A percentile compares a stretch with the other conserved stretches of the same genome.
Conservation (phyloP, 2,888 invertebrate genomes). For the Amitus sp. region DNA sequence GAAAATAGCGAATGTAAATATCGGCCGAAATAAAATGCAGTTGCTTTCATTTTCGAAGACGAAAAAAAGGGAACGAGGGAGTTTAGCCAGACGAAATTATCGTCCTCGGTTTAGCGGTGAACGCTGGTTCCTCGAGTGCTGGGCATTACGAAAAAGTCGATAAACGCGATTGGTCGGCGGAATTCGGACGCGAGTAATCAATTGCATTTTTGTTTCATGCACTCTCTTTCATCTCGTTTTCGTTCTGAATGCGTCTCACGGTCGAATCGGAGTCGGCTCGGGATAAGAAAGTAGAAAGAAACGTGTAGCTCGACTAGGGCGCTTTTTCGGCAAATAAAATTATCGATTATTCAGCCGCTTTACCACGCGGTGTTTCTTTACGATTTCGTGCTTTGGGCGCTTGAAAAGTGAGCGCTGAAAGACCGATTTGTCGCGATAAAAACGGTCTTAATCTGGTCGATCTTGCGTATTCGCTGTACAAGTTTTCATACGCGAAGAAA, state of each 20-base stretch:
- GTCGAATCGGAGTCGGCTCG: conserved; percentile 7
- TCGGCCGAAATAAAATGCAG: no score
- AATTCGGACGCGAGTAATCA: conserved; percentile 18
- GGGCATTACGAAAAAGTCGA: background rate
- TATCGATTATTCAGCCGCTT: background rate
- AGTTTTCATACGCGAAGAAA: conserved; percentile 2
- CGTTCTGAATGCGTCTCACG: conserved; percentile 15
- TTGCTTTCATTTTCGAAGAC: no score
- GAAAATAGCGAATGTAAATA: no score
- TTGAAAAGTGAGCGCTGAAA: no score
- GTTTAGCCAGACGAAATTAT: no score
- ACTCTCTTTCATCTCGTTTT: conserved; percentile 21
- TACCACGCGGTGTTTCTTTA: no score
- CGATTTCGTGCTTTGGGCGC: no score
- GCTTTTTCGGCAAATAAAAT: conserved; percentile 4
- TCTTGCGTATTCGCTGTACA: background rate
- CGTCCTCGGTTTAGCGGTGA: no score
- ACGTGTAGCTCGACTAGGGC: conserved; percentile 5
- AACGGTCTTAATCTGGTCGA: background rate
- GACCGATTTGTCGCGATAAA: no score
- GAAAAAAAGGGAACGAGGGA: no score
- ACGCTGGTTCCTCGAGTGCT: background rate
- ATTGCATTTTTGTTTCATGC: conserved; percentile 20
- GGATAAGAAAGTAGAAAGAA: conserved; percentile 2
- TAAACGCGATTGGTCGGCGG: conserved; percentile 4